Conservation (phyloP, 2,113 vertebrate species). For the Myxocyprinus asiaticus region DNA sequence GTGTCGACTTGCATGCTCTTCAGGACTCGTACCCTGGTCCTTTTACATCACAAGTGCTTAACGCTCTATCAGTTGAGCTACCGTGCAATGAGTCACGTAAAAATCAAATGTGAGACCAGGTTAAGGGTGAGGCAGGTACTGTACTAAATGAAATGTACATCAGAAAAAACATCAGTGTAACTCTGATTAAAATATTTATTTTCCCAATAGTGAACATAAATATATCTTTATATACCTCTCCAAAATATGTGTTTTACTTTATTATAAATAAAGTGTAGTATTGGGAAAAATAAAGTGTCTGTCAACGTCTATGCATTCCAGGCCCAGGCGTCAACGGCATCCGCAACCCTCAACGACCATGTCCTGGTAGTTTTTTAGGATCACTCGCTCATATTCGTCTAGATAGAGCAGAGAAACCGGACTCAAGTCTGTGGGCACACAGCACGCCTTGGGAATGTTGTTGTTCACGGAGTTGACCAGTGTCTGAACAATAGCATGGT, state of each 20-base stretch:
- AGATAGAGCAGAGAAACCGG: conserved; percentile 90
- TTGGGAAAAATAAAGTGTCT: conserved; percentile 86
- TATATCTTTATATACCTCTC: conserved; percentile 79
- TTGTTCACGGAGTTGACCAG: conserved; percentile 89
- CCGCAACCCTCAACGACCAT: conserved; percentile 92
- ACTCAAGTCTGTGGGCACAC: conserved; percentile 88
- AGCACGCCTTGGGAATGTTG: conserved; percentile 90
- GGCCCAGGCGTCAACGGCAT: conserved; percentile 73
- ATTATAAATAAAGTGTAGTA: conserved; percentile 90
- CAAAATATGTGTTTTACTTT: conserved; percentile 86
- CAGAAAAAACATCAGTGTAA: conserved; percentile 47
- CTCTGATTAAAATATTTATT: conserved; percentile 93
- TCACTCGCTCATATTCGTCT: conserved; percentile 88
- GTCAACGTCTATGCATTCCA: conserved; percentile 13
- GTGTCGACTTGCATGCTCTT: too few species aligned
- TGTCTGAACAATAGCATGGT: conserved; percentile 90
- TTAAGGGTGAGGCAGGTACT: too few species aligned
- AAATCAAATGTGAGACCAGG: too few species aligned
- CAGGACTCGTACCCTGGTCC: too few species aligned
- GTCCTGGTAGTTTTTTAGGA: conserved; percentile 91
- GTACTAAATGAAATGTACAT: too few species aligned
- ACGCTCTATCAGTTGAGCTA: too few species aligned
- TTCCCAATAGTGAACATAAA: conserved; percentile 88
- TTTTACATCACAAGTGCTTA: too few species aligned
- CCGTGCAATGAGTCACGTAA: too few species aligned